Evolutionary conservation across 1,140 invertebrate species (phyloP).

Genomic region (Caerostris extrusa): DNA sequence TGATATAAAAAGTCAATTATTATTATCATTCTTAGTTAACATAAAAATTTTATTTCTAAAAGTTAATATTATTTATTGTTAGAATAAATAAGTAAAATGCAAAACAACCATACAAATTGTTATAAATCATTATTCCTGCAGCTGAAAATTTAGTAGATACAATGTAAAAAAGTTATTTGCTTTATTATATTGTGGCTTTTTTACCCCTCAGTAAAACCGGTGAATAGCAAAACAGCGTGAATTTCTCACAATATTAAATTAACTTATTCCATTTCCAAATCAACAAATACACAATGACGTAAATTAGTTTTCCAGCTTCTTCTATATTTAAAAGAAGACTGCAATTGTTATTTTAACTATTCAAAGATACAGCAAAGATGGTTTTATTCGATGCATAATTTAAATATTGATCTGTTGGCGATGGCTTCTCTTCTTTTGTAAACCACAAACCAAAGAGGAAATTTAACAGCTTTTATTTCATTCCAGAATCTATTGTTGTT

Average conservation of each 20-base stretch:
- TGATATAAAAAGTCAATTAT: too few relatives aligned
- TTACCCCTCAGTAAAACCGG: too few relatives aligned
- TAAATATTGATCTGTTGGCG: not conserved
- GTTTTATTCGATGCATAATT: slow-evolving; percentile 17
- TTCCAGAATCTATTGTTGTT: not conserved
- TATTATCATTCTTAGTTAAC: too few relatives aligned
- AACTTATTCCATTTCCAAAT: not conserved
- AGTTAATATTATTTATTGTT: too few relatives aligned
- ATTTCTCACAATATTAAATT: not conserved
- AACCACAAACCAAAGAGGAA: not conserved
- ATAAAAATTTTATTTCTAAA: too few relatives aligned
- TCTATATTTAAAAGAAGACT: not conserved
- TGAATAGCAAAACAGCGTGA: too few relatives aligned
- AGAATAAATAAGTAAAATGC: too few relatives aligned
- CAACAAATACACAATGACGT: not conserved
- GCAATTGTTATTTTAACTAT: not conserved
- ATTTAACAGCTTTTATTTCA: slow-evolving; percentile 17
- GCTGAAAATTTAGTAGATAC: too few relatives aligned
- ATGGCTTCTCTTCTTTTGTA: not conserved
- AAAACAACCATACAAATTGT: too few relatives aligned
- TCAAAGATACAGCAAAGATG: not conserved
- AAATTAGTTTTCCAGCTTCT: not conserved
- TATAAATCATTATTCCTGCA: too few relatives aligned
- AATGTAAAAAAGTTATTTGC: too few relatives aligned
- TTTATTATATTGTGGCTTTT: too few relatives aligned